Evolutionary conservation across 2,113 vertebrate species (phyloP), one percentile per base, ranked within the genome.

Genomic region (Platichthys stellatus): DNA sequence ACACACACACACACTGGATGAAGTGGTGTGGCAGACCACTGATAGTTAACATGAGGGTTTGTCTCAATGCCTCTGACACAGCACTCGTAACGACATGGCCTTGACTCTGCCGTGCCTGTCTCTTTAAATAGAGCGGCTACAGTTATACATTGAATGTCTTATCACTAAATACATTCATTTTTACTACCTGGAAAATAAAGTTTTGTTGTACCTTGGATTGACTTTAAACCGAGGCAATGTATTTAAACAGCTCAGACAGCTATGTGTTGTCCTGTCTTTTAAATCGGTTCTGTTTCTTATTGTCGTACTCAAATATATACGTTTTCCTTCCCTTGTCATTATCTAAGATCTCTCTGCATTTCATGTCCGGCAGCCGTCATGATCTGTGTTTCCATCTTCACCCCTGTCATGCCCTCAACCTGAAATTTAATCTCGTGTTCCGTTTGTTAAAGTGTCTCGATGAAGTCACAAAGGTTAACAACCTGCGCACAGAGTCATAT

Each of bases 11-110:
- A 58, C 81, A 59, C 62, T n/a, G 62, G 38, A 59, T 68, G 5
- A 68, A 79, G 71, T 63, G 26, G 64, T 59, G 74, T 15, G 0
- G 62, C 61, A 63, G 61, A 60, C 69, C 60, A 49, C 43, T 51
- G 49, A 75, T 60, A 74, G 63, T 80, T 77, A 82, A 62, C 63
- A 73, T 2, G 38, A 53, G 65, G 58, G 60, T 79, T 80, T 72
- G 77, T 62, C 69, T 67, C 63, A 47, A 38, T 67, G 51, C 35
- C 18, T 80, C 45, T 57, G 62, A 60, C 63, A 53, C 47, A 70
- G 69, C 47, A 7, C 18, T 53, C 51, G 11, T 45, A 3, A 54
- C 51, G 14, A 15, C 20, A 8, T n/a, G 51, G 18, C 51, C 51
- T 21, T 54, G 51, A 54, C 51, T 49, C 14, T 18, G 45, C 15